Evolutionary conservation across 2,113 vertebrate species (phyloP).

Genomic region (Lampris megalopsis): DNA sequence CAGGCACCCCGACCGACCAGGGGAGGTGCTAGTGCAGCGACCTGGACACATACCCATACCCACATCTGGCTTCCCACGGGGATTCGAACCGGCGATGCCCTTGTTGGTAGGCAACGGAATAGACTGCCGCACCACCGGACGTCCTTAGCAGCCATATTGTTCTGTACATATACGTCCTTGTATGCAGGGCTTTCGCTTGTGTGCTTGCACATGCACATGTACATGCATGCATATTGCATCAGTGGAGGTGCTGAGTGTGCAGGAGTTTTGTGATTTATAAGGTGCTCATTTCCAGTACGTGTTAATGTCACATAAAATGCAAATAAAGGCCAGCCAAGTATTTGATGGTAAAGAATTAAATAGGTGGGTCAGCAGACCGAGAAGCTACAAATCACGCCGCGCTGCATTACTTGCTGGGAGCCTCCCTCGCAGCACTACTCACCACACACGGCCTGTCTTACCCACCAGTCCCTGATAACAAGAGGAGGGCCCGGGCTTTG

Average conservation of each 20-base stretch:
- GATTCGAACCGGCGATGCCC: too few relatives aligned
- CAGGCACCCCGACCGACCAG: too few relatives aligned
- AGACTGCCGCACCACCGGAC: too few relatives aligned
- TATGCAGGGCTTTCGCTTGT: slow-evolving; percentile 15
- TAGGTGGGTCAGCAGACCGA: slow-evolving; percentile 62
- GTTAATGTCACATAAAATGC: slow-evolving; percentile 79
- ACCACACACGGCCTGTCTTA: slow-evolving; percentile 47
- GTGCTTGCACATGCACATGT: slow-evolving; percentile 20
- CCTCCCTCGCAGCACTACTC: slow-evolving; percentile 52
- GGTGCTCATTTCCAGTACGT: slow-evolving; percentile 56
- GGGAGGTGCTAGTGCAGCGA: too few relatives aligned
- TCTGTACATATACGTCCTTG: background rate
- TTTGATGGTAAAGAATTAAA: slow-evolving; percentile 59
- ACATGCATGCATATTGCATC: background rate
- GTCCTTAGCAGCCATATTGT: background rate
- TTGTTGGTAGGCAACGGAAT: too few relatives aligned
- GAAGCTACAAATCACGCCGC: slow-evolving; percentile 69
- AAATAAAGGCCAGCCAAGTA: slow-evolving; percentile 76
- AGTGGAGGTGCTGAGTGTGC: slow-evolving; percentile 57
- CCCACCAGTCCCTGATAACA: slow-evolving; percentile 71
- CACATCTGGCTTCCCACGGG: too few relatives aligned
- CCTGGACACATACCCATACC: too few relatives aligned
- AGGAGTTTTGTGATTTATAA: slow-evolving; percentile 67
- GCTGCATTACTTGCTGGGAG: slow-evolving; percentile 73
- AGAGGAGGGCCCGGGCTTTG: slow-evolving; percentile 60